Evolutionary conservation across 2,888 invertebrate genomes (phyloP), one percentile per base, ranked within the genome.

Genomic region (Heliconius erato): DNA sequence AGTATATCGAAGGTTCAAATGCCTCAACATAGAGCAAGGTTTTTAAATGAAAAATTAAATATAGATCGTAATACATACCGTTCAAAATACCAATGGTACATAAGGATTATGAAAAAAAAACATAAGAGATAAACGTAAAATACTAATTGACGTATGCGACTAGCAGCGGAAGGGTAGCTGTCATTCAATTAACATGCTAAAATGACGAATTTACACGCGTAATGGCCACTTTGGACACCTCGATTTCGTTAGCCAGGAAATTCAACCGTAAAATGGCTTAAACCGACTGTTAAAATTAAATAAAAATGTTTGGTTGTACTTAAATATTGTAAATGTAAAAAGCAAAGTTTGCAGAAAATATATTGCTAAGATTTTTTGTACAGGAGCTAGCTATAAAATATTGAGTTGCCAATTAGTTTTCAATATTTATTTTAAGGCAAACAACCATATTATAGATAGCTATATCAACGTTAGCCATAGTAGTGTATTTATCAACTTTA

Each of bases 181-280:
- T 54, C 54, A 23, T 59, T 80, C n/a, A 26, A 74, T 74, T 59
- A 74, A 67, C 74, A 67, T 68, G 2, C 35, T 16, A 67, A 80
- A 74, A 68, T 67, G 67, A 67, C 32, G 40, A 40, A 49, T 80
- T 80, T 80, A 19, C 67, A 32, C 14, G 14, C 35, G 2, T 32
- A 67, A n/a, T 67, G 49, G 19, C n/a, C 65, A n/a, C 32, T 49
- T 40, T 4, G 59, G 16, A 26, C 35, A 76, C 9, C 26, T 76
- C n/a, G 9, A 35, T 76, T 63, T 11, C n/a, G 9, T n/a, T 40
- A 16, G 26, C 26, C 7, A 26, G 26, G 26, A 71, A 71, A 71
- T 14, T 71, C 44, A 26, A 26, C 7, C 6, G 12, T 72, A 44
- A 72, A 44, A 59, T 32, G 3, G 5, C 2, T 59, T 28, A 54